These are phyloP conservation scores for Silurus asotus DNA, from an alignment of 2,113 vertebrate genomes.

Conservation along the genomic window DNA sequence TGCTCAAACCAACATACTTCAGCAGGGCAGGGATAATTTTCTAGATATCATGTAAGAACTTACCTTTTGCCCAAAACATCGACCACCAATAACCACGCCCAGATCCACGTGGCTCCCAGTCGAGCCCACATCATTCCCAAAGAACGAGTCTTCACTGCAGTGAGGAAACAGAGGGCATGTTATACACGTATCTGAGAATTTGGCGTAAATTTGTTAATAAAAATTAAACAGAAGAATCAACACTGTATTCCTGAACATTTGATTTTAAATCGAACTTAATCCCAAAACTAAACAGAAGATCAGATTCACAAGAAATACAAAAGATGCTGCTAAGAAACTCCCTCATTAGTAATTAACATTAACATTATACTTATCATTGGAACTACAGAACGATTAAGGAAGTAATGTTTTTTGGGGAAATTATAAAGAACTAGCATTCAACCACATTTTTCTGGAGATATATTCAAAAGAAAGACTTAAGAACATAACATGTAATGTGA, in stretches of 20 bases:
- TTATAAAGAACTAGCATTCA: not conserved
- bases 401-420: not conserved
- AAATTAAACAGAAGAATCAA: not conserved
- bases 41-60: slow-evolving; percentile 41
- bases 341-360: too few relatives aligned
- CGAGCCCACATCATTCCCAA: slow-evolving; percentile 81
- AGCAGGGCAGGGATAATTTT: not conserved
- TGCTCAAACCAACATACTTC: not conserved
- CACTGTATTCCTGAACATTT: not conserved
- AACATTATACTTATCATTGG: too few relatives aligned
- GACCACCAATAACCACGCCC: slow-evolving; percentile 84
- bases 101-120: slow-evolving; percentile 77
- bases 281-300: not conserved
- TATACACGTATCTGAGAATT: not conserved
- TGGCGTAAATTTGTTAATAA: not conserved
- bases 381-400: not conserved
- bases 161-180: not conserved
- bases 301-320: not conserved
- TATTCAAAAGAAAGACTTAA: not conserved
- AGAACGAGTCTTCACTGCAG: slow-evolving; percentile 68
- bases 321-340: too few relatives aligned
- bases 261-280: not conserved
- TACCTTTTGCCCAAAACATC: slow-evolving; percentile 87
- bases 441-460: too few relatives aligned
- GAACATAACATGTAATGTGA: not conserved